Percentiles rank a stretch among this genome's conserved stretches.
phyloP scores from a whole-genome alignment of 2,113 vertebrate species.

The Pongo pygmaeus region DNA sequence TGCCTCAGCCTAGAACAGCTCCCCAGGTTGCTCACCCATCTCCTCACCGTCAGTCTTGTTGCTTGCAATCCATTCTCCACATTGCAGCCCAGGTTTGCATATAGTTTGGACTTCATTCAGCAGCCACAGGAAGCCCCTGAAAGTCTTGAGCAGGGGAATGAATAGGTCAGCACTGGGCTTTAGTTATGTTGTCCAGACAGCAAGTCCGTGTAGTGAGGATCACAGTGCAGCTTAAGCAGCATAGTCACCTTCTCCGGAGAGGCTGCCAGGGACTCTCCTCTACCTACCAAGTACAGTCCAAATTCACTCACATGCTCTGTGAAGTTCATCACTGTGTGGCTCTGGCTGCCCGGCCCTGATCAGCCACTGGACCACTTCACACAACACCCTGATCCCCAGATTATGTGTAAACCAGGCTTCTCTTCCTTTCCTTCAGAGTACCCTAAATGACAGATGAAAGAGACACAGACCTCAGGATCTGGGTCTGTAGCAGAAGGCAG shows the following conservation, averaged over 20 bases:
- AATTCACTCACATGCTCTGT: rapidly evolving
- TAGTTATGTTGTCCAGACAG: background rate
- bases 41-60: background rate
- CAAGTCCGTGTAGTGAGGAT: background rate
- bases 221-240: rapidly evolving
- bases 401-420: background rate
- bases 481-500: background rate
- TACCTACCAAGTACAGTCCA: too few relatives aligned
- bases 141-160: background rate
- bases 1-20: background rate
- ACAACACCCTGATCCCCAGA: rapidly evolving
- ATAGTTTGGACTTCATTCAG: background rate
- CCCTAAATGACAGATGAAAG: background rate
- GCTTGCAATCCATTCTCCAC: background rate
- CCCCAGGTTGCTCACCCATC: too few relatives aligned
- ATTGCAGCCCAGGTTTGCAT: rapidly evolving
- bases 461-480: background rate
- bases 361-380: too few relatives aligned
- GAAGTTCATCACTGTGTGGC: background rate
- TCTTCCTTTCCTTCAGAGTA: background rate
- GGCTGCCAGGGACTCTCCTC: background rate
- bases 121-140: background rate
- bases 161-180: rapidly evolving
- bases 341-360: background rate
- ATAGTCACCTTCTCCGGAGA: background rate